Percentiles rank a stretch among this genome's conserved stretches.
phyloP scores from a whole-genome alignment of 2,113 vertebrate species.

The Xiphophorus maculatus region DNA sequence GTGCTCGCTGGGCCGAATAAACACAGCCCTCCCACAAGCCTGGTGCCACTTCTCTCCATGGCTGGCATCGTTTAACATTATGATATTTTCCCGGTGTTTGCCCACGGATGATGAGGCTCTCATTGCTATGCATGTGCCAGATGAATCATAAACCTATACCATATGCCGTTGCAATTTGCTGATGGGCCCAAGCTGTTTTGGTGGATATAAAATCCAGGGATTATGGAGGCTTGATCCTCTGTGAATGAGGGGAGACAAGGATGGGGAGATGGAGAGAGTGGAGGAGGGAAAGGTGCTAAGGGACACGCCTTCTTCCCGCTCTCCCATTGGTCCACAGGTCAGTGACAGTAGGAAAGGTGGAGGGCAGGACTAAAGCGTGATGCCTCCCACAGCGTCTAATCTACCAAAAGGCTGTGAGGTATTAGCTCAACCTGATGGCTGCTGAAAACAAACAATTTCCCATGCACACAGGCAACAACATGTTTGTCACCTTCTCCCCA shows the following conservation, averaged over 20 bases:
- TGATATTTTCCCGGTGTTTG: slow-evolving; percentile 85
- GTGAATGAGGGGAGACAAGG: slow-evolving; percentile 76
- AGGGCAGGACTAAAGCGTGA: slow-evolving; percentile 18
- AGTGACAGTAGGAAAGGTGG: slow-evolving; percentile 14
- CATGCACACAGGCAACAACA: slow-evolving; percentile 56
- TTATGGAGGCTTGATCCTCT: slow-evolving; percentile 88
- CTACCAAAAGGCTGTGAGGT: slow-evolving; percentile 33
- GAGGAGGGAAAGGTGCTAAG: slow-evolving; percentile 43
- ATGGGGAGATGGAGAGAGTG: slow-evolving; percentile 31
- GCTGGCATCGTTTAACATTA: slow-evolving; percentile 77
- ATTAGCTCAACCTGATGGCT: slow-evolving; percentile 43
- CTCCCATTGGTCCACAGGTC: slow-evolving; percentile 24
- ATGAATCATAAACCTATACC: slow-evolving; percentile 99
- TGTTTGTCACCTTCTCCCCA: slow-evolving; percentile 69
- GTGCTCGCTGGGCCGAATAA: slow-evolving; percentile 63
- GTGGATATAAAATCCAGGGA: slow-evolving; percentile 95
- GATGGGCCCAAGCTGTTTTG: slow-evolving; percentile 99
- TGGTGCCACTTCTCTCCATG: slow-evolving; percentile 60
- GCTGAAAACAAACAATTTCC: slow-evolving; percentile 39
- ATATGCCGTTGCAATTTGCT: slow-evolving; percentile 98
- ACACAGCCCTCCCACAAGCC: slow-evolving; percentile 62
- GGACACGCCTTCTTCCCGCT: background rate
- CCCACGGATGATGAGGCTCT: slow-evolving; percentile 86
- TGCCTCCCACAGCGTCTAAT: slow-evolving; percentile 27
- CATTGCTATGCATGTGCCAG: slow-evolving; percentile 92